These are phyloP conservation scores for Heliconius aoede DNA, from an alignment of 2,888 invertebrate genomes.

Conservation along the genomic window DNA sequence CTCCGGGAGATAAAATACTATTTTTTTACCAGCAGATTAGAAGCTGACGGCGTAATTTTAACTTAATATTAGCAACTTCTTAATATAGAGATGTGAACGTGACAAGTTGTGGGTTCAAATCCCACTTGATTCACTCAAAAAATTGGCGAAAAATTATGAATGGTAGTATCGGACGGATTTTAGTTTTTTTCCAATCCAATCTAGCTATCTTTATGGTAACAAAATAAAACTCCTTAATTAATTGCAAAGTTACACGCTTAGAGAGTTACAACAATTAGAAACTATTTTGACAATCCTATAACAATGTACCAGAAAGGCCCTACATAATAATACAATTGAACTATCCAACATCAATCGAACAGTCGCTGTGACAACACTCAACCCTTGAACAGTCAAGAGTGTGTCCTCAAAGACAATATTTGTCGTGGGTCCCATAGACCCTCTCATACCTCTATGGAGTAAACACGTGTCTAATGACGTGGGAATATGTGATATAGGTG, in stretches of 20 bases:
- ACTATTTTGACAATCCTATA: constrained; percentile 32
- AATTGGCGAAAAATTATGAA: no score
- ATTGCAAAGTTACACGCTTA: background rate
- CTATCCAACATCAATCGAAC: constrained; percentile 52
- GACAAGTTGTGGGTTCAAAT: no score
- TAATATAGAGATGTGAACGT: no score
- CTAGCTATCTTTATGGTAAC: no score
- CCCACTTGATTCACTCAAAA: no score
- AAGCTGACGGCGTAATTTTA: no score
- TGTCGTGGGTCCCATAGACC: constrained; percentile 69
- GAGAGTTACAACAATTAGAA: constrained; percentile 1
- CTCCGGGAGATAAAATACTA: no score
- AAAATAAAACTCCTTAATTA: no score
- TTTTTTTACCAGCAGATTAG: no score
- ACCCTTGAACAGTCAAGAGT: constrained; percentile 74
- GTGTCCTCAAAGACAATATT: constrained; percentile 82
- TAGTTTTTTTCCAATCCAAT: no score
- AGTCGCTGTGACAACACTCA: constrained; percentile 60
- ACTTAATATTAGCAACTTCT: no score
- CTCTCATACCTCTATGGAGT: constrained; percentile 55
- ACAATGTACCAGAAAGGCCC: constrained; percentile 38
- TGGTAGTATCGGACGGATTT: no score
- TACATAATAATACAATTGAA: constrained; percentile 45
- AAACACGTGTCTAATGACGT: constrained; percentile 74
- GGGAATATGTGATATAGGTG: constrained; percentile 72